A percentile compares a stretch with the other conserved stretches of the same genome.
Evolutionary conservation across 2,888 invertebrate species (phyloP).

Genomic region (Empis livida): DNA sequence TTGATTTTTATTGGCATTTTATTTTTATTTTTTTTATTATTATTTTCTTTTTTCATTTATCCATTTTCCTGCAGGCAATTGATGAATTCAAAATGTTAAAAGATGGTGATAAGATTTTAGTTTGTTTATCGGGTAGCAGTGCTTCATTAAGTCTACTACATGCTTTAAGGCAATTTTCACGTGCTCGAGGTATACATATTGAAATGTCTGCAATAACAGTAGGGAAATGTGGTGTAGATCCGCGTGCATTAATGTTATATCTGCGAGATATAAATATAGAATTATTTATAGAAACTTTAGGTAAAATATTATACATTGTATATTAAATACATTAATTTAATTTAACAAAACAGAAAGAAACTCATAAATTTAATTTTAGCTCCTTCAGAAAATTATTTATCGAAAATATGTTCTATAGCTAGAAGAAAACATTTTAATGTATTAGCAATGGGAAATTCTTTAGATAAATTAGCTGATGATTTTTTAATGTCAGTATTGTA

Average conservation of each 20-base stretch:
- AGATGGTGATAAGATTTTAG: conserved; percentile 67
- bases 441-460: conserved; percentile 73
- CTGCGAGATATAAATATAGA: conserved; percentile 58
- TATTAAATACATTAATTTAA: background rate
- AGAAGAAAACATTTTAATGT: conserved; percentile 70
- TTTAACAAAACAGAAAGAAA: background rate
- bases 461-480: conserved; percentile 72
- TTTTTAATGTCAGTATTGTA: conserved; percentile 73
- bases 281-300: conserved; percentile 60
- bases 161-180: conserved; percentile 69
- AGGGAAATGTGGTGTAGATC: conserved; percentile 65
- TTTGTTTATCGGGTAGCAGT: conserved; percentile 74
- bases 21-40: background rate
- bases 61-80: conserved; percentile 47
- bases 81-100: conserved; percentile 73
- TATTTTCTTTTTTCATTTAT: conserved; percentile 4
- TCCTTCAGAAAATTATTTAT: conserved; percentile 35
- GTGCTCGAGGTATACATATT: conserved; percentile 63
- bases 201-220: conserved; percentile 44
- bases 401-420: conserved; percentile 59
- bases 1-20: background rate
- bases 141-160: conserved; percentile 76
- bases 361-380: conserved; percentile 36
- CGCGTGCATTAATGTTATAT: conserved; percentile 57
- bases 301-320: conserved; percentile 24